Base-by-base conservation (phyloP, 2,113 vertebrate species). In the Tetraodon nigroviridis region DNA sequence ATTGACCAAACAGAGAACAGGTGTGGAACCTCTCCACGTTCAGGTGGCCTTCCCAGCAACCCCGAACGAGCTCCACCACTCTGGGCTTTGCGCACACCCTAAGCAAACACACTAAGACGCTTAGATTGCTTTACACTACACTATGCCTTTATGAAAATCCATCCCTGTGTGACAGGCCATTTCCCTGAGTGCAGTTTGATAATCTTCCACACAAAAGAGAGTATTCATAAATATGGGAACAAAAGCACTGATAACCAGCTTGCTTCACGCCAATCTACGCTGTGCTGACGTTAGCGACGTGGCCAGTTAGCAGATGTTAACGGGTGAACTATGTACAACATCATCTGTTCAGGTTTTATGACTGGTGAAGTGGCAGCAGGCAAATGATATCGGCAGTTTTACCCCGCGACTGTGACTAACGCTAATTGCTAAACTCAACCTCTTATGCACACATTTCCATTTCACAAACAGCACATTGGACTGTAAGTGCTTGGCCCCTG, bases 1-100 rank as follows among this genome's bases (percentile, higher is more conserved):
- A 78, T 80, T 87, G 79, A 84, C 80, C 87, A 87, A 88, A 87
- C 86, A 79, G 57, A 82, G 77, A 84, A 73, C 84, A 84, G 81
- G 83, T 87, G 85, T 81, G 72, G 50, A 55, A 47, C 70, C 74
- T 62, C 64, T 67, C 64, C 68, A 16, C n/a, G 45, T 59, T 81
- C 68, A 83, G 75, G 71, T 82, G 75, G 69, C 75, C 69, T 73
- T 82, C 71, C 73, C 51, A 69, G 65, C 44, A 69, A 73, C 72
- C 63, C 58, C 1, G 14, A 55, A 37, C 62, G 13, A 60, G 68
- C 63, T 54, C 29, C 5, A 0, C 59, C 49, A 64, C 2, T 1
- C 48, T 60, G 11, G 64, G 52, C 56, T 51, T 71, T 69, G 66
- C 74, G 44, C 44, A 80, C 82, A 70, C 84, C 84, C 61, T 87